Conservation (phyloP, 2,797 vertebrate genomes). For the Anomalospiza imberbis region DNA sequence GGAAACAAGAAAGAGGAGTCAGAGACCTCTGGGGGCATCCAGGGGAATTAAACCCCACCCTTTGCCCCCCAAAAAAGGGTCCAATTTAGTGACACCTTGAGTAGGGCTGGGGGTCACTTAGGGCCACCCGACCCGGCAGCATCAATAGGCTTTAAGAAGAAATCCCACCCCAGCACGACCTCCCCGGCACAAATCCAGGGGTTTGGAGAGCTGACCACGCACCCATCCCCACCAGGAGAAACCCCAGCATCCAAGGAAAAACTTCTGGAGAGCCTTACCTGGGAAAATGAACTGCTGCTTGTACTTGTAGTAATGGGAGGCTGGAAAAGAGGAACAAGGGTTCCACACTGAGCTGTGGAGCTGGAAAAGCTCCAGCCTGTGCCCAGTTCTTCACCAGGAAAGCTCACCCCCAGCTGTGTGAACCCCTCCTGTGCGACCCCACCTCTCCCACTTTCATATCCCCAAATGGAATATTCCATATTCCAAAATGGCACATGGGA, state of each 20-base stretch:
- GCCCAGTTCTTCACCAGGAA: background rate
- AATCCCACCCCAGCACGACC: background rate
- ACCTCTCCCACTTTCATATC: background rate
- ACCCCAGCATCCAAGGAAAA: background rate
- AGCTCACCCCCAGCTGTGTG: rapidly evolving
- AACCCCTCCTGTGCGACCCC: background rate
- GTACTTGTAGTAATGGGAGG: conserved; percentile 98
- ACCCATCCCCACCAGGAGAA: background rate
- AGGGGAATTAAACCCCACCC: background rate
- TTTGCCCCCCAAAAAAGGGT: background rate
- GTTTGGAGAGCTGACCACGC: rapidly evolving
- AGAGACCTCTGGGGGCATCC: background rate
- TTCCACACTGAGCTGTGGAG: background rate
- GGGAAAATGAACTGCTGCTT: conserved; percentile 99
- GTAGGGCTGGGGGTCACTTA: background rate
- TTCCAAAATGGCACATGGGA: rapidly evolving
- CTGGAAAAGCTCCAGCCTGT: background rate
- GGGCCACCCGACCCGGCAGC: background rate
- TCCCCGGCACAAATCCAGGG: background rate
- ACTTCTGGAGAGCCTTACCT: conserved; percentile 76
- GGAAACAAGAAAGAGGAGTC: conserved; percentile 2
- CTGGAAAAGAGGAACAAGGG: conserved; percentile 71
- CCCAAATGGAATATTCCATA: background rate
- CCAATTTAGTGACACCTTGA: rapidly evolving
- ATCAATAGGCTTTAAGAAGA: background rate